Evolutionary conservation across 92 coral and sea anemone genomes (phyloP).

Genomic region (Phymanthus crucifer): DNA sequence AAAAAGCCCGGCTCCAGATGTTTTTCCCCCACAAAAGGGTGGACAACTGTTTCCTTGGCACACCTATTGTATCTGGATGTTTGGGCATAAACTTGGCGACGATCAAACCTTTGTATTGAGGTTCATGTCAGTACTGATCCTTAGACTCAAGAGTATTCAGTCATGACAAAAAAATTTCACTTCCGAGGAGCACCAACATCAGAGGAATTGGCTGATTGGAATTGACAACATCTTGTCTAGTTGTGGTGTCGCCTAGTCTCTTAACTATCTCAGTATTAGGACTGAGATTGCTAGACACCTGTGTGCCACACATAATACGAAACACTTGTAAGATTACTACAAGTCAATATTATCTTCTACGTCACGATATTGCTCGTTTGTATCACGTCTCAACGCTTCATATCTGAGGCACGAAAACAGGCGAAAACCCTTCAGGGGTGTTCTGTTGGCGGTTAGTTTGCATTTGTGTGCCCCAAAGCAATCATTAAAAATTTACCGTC

Average conservation of each 20-base stretch:
- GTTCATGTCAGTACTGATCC: not conserved
- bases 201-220: not conserved
- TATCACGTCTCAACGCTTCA: not conserved
- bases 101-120: not conserved
- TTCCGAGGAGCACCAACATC: not conserved
- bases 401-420: not conserved
- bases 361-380: not conserved
- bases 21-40: conserved; percentile 15
- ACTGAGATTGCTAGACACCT: not conserved
- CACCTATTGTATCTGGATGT: conserved; percentile 8
- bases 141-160: not conserved
- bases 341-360: not conserved
- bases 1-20: conserved; percentile 25
- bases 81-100: conserved; percentile 23
- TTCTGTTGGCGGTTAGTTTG: no score
- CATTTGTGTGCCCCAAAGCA: no score
- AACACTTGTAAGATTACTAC: not conserved
- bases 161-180: not conserved
- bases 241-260: no score
- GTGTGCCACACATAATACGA: not conserved
- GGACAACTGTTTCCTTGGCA: conserved; percentile 6
- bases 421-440: not conserved
- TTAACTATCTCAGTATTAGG: not conserved
- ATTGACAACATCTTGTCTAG: no score
- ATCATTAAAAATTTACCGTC: no score